phyloP scores from a whole-genome alignment of 1,140 invertebrate genomes.

The Eumeta japonica region DNA sequence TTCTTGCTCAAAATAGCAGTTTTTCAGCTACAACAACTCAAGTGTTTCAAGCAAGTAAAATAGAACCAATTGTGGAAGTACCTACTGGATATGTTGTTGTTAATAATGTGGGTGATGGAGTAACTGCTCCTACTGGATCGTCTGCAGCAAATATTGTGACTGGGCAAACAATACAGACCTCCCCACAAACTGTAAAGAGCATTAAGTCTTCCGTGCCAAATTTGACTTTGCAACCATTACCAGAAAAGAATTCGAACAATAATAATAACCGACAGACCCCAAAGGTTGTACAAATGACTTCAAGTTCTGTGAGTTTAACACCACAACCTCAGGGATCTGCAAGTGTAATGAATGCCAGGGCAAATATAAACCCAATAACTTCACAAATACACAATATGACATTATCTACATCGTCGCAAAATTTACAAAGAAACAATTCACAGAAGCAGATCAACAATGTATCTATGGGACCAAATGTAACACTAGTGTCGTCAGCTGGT shows the following conservation, averaged over 20 bases:
- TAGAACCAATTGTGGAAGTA: slow-evolving; percentile 75
- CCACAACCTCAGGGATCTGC: slow-evolving; percentile 23
- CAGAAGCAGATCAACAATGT: slow-evolving; percentile 36
- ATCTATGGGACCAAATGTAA: slow-evolving; percentile 42
- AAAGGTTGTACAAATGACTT: slow-evolving; percentile 47
- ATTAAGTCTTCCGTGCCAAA: slow-evolving; percentile 47
- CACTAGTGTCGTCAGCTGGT: slow-evolving; percentile 41
- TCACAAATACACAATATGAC: slow-evolving; percentile 49
- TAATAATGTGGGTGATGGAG: slow-evolving; percentile 59
- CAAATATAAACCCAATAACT: slow-evolving; percentile 44
- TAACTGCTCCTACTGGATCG: slow-evolving; percentile 28
- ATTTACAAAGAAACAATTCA: slow-evolving; percentile 29
- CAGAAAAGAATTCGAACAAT: slow-evolving; percentile 40
- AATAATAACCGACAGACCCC: slow-evolving; percentile 34
- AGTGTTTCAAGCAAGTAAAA: slow-evolving; percentile 78
- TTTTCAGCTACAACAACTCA: slow-evolving; percentile 79
- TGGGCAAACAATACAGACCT: slow-evolving; percentile 40
- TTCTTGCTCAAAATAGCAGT: slow-evolving; percentile 73
- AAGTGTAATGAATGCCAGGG: slow-evolving; percentile 31
- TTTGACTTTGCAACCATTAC: slow-evolving; percentile 50
- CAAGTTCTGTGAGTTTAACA: slow-evolving; percentile 24
- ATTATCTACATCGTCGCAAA: slow-evolving; percentile 33
- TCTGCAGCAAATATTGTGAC: slow-evolving; percentile 41
- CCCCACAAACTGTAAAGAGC: slow-evolving; percentile 39
- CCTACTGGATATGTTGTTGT: slow-evolving; percentile 70